Conservation (phyloP, 2,113 vertebrate species). For the Micromys minutus region DNA sequence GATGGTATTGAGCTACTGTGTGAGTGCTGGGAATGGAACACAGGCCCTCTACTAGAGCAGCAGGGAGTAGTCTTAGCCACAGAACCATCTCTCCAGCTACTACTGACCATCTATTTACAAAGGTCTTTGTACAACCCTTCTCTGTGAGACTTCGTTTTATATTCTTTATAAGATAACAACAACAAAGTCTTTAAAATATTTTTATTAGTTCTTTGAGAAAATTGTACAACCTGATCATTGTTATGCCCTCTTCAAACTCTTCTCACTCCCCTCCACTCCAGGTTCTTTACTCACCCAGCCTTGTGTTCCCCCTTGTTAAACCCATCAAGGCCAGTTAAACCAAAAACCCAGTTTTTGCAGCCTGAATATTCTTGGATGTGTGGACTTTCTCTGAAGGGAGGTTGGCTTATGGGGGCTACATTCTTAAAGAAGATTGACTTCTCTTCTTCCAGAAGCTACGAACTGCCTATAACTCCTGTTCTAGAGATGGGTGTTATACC, state of each 20-base stretch:
- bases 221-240: neutral
- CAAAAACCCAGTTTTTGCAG: too few relatives aligned
- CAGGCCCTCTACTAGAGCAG: neutral
- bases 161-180: neutral
- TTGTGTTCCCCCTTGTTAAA: neutral
- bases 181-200: neutral
- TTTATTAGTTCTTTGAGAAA: neutral
- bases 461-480: neutral
- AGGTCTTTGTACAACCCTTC: neutral
- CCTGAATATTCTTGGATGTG: neutral
- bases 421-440: neutral
- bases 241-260: neutral
- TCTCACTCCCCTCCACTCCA: too few relatives aligned
- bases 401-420: neutral
- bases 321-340: neutral
- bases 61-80: neutral
- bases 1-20: accelerated
- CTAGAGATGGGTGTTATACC: neutral
- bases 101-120: neutral
- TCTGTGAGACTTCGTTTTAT: neutral
- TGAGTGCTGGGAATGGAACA: neutral
- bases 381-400: neutral
- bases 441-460: neutral
- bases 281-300: neutral
- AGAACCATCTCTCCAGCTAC: neutral